Evolutionary conservation across 2,113 vertebrate genomes (phyloP).

Genomic region (Larimichthys polyactis): DNA sequence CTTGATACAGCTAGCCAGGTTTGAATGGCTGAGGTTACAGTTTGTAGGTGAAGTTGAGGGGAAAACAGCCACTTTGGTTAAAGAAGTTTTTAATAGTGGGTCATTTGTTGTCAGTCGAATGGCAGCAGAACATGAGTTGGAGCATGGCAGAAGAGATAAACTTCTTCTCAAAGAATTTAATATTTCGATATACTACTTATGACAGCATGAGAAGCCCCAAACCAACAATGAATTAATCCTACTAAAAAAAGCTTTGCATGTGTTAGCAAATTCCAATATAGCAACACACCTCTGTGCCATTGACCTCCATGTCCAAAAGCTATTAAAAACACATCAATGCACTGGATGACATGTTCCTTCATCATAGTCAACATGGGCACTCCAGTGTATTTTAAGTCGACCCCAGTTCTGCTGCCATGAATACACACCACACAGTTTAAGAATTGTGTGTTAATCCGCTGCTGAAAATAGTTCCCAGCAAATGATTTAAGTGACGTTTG

Average conservation of each 20-base stretch:
- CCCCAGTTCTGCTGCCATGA: neutral
- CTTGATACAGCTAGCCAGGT: slow-evolving; percentile 22
- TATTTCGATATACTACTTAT: neutral
- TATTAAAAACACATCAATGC: neutral
- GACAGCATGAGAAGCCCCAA: neutral
- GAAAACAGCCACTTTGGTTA: slow-evolving; percentile 52
- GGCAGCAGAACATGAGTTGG: neutral
- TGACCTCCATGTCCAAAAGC: neutral
- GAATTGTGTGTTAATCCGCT: neutral
- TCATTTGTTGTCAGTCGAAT: neutral
- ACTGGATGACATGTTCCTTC: neutral
- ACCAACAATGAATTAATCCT: neutral
- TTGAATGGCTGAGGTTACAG: slow-evolving; percentile 21
- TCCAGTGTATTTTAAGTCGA: neutral
- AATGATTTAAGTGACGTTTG: neutral
- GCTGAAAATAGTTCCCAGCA: neutral
- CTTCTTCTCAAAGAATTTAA: neutral
- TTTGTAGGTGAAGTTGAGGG: slow-evolving; percentile 51
- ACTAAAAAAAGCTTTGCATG: too few species aligned
- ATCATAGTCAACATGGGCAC: neutral
- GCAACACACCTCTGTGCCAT: neutral
- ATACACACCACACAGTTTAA: neutral
- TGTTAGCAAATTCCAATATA: neutral
- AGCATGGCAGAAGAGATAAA: neutral
- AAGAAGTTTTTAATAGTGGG: slow-evolving; percentile 23